A percentile compares a stretch with the other conserved stretches of the same genome.
Evolutionary conservation across 92 coral and sea anemone species (phyloP).

Genomic region (Chrysogorgia sp.): DNA sequence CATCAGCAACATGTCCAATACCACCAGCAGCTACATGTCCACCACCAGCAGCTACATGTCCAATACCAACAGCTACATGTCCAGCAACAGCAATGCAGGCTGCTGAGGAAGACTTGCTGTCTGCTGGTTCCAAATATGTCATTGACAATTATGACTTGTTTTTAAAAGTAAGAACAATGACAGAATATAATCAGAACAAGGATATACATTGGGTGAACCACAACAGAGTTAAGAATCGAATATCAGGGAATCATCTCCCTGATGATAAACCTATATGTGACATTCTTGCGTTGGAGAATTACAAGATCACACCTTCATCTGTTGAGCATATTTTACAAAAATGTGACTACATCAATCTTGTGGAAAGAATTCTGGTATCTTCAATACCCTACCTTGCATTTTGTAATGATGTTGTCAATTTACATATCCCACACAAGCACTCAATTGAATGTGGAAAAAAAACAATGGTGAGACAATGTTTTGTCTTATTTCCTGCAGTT

Average conservation of each 20-base stretch:
- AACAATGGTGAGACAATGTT: too few species aligned
- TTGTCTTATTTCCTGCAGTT: too few species aligned
- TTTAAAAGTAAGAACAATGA: slow-evolving; percentile 29
- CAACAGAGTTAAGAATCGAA: slow-evolving; percentile 2
- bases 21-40: too few species aligned
- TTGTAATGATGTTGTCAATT: neutral
- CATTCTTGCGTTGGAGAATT: neutral
- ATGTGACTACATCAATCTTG: slow-evolving; percentile 11
- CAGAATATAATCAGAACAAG: slow-evolving; percentile 16
- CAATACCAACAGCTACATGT: too few species aligned
- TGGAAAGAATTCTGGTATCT: slow-evolving; percentile 7
- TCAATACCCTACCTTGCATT: slow-evolving; percentile 1
- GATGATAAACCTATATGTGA: slow-evolving; percentile 7
- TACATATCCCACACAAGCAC: slow-evolving; percentile 32
- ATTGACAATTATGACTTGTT: slow-evolving; percentile 35
- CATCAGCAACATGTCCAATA: too few species aligned
- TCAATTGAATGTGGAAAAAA: too few species aligned
- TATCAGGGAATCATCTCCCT: slow-evolving; percentile 18
- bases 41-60: too few species aligned
- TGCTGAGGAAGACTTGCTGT: too few species aligned
- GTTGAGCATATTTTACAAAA: slow-evolving; percentile 11
- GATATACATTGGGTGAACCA: slow-evolving; percentile 43
- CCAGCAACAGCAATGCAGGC: too few species aligned
- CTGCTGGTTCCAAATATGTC: slow-evolving; percentile 16
- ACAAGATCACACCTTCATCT: neutral